Evolutionary conservation across 2,888 invertebrate genomes (phyloP), one percentile per base, ranked within the genome.

Genomic region (Brachypalpus laphriformis): DNA sequence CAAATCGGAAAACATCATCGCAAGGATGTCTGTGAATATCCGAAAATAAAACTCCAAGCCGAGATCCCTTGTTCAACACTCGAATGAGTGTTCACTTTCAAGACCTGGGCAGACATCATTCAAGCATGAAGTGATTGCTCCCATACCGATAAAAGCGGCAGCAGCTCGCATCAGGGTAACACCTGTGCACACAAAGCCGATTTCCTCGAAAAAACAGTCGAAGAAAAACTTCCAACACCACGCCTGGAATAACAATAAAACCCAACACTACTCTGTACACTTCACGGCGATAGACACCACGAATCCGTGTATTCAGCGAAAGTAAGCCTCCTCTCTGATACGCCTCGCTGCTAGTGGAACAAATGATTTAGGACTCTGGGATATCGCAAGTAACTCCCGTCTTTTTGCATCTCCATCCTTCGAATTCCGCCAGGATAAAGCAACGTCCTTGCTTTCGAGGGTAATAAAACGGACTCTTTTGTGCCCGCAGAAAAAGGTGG

Each of bases 291-390:
- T 47, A 59, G 47, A 59, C 16, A 59, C 59, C 45, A 11, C n/a
- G 22, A 14, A 20, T 11, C 45, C 31, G 4, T 57, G 31, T 61
- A 49, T 57, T 78, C 63, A 66, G 65, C 34, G 28, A 65, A 57
- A 51, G 51, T 80, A 80, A 80, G 80, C 80, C 65, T 57, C 42
- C 47, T 20, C 49, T 45, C 45, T 11, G 59, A 34, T 71, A 42
- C 40, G 63, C 65, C 42, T 56, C 31, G 16, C 16, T 63, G 42
- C 59, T 61, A 40, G 34, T 51, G 18, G 22, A 51, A 42, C 40
- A 40, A 65, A 78, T 83, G 83, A 83, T 83, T 83, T 83, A 78
- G 78, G 61, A 56, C 56, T 28, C 56, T 45, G 57, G n/a, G 82
- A 77, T 82, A 82, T 71, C 42, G 28, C 20, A 57, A 82, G 42